Base-by-base conservation (phyloP, 1,140 invertebrate species). In the Bombus polaris region DNA sequence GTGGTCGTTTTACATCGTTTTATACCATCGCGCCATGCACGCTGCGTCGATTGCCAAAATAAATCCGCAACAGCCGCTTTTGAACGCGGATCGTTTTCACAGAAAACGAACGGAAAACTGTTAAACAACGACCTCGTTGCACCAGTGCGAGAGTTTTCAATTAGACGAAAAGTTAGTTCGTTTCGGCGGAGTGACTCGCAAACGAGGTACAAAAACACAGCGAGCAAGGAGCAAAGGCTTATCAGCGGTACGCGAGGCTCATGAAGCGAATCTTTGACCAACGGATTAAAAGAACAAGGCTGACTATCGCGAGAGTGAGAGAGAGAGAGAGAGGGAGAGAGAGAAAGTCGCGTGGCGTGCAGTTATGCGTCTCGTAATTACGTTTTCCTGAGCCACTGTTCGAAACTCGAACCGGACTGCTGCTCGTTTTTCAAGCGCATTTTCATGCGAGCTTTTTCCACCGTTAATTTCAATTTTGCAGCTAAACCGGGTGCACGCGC, bases 401-500 rank as follows among this genome's bases (percentile, higher is more conserved):
- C 57, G 32, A 81, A 74, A 73, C 80, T 66, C 83, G 32, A 12
- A 6, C 6, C 42, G 32, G 22, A 18, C 32, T 53, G 5, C 18
- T 57, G n/a, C 44, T 53, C 22, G n/a, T 76, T 75, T 75, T 57
- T 81, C 44, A 44, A 2, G 32, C 66, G 37, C n/a, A 53, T 75
- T 75, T 75, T 53, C 44, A 53, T 32, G 44, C 75, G 25, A 66
- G 59, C 71, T 82, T 76, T 82, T 82, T 82, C 76, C 44, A 6
- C 28, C 59, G 81, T 83, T 87, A 84, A 84, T 84, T 84, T 84
- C 75, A 83, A 87, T 87, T 84, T 73, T 47, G 28, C 74, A 28
- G 59, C 18, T 53, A 66, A 71, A 70, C n/a, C 39, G 35, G 5
- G 44, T n/a, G 62, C 62, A n/a, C n/a, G 71, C 57, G 39, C 22